These are phyloP conservation scores for Hetaerina titia DNA, from an alignment of 2,888 invertebrate species.

Conservation along the genomic window DNA sequence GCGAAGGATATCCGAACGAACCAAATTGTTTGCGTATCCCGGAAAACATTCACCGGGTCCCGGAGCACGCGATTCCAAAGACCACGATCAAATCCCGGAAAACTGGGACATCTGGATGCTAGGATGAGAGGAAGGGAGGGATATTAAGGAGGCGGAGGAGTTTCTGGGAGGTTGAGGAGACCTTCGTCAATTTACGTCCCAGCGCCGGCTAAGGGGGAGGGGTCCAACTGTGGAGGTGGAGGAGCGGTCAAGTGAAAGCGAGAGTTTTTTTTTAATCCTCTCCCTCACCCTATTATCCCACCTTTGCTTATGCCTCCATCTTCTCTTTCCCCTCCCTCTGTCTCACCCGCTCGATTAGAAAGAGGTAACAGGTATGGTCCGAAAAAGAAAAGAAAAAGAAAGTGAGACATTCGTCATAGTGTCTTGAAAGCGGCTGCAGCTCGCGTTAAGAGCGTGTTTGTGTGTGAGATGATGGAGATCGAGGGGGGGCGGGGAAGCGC, in stretches of 20 bases:
- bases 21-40: background rate
- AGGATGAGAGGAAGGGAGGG: background rate
- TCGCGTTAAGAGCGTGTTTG: background rate
- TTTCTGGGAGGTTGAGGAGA: background rate
- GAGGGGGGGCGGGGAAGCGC: too few species aligned
- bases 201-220: background rate
- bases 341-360: conserved; percentile 11
- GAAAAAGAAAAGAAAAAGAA: conserved; percentile 32
- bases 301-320: background rate
- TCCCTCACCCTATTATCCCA: background rate
- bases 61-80: background rate
- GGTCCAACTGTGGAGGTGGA: background rate
- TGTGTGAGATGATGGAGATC: background rate
- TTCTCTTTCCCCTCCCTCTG: background rate
- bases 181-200: conserved; percentile 40
- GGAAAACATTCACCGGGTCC: background rate
- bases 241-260: conserved; percentile 48
- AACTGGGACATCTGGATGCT: background rate
- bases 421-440: conserved; percentile 9
- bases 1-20: background rate
- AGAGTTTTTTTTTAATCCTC: background rate
- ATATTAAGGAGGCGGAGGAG: background rate
- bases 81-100: background rate
- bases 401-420: conserved; percentile 53
- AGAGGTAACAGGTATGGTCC: conserved; percentile 32